Percentiles rank a stretch among this genome's conserved stretches.
phyloP scores from a whole-genome alignment of 2,113 vertebrate genomes.

The Chunga burmeisteri region DNA sequence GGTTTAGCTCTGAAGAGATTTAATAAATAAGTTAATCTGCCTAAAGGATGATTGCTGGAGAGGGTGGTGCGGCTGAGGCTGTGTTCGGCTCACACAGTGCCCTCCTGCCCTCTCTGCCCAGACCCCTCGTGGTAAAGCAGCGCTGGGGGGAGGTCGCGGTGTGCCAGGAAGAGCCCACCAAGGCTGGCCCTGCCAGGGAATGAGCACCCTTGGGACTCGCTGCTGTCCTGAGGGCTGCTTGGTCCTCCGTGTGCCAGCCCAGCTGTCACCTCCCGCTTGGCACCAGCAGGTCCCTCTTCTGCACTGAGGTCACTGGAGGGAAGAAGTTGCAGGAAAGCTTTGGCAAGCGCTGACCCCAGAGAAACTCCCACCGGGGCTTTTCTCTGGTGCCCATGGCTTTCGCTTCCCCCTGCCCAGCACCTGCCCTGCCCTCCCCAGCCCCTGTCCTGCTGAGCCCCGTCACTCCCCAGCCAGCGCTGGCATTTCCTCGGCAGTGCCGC shows the following conservation, averaged over 20 bases:
- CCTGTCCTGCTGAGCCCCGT: not conserved
- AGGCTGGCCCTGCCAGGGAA: rapidly evolving
- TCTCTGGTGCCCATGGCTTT: not conserved
- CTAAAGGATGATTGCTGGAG: not conserved
- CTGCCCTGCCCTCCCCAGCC: not conserved
- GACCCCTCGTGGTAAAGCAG: not conserved
- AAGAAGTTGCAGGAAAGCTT: not conserved
- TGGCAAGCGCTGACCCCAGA: not conserved
- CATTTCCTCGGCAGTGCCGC: rapidly evolving
- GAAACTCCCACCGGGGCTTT: not conserved
- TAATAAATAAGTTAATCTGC: slow-evolving; percentile 44
- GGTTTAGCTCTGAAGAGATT: slow-evolving; percentile 32
- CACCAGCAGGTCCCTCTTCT: not conserved
- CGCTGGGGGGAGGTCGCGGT: not conserved
- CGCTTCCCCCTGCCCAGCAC: not conserved
- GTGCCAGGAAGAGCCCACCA: not conserved
- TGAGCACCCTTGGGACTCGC: rapidly evolving
- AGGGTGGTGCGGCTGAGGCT: not conserved
- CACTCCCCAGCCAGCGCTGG: rapidly evolving
- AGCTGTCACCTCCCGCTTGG: not conserved
- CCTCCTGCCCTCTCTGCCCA: not conserved
- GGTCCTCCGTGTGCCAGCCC: not conserved
- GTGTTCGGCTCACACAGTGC: not conserved
- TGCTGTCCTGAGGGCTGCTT: not conserved
- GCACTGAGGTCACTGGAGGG: not conserved